These are phyloP conservation scores for Drosophila lowei DNA, from an alignment of 1,140 invertebrate species.

Conservation along the genomic window DNA sequence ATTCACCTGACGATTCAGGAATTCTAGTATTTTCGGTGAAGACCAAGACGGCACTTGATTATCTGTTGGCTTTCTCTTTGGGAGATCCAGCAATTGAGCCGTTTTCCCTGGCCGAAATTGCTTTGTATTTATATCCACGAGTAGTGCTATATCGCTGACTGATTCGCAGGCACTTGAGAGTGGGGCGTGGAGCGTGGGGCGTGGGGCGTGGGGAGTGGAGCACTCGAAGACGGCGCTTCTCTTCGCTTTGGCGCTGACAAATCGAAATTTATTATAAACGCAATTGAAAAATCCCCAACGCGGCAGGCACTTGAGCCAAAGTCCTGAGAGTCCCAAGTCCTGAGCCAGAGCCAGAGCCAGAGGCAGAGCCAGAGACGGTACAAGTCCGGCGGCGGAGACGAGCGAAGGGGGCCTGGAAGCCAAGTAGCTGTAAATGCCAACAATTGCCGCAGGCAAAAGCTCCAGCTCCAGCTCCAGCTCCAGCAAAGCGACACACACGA, in stretches of 20 bases:
- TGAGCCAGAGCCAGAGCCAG: constrained; percentile 7
- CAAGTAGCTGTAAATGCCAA: constrained; percentile 79
- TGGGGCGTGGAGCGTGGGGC: constrained; percentile 1
- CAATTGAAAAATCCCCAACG: constrained; percentile 77
- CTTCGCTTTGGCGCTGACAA: constrained; percentile 70
- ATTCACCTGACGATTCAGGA: neutral
- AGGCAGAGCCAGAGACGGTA: constrained; percentile 12
- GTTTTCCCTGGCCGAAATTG: neutral
- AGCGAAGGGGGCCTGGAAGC: constrained; percentile 53
- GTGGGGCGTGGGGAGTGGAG: neutral
- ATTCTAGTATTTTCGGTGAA: neutral
- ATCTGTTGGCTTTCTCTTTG: neutral
- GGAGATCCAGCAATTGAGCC: neutral
- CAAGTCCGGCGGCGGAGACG: constrained; percentile 16
- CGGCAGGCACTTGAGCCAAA: constrained; percentile 66
- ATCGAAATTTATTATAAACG: constrained; percentile 81
- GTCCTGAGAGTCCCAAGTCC: constrained; percentile 13
- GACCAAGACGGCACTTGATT: constrained; percentile 18
- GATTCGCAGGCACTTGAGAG: constrained; percentile 47
- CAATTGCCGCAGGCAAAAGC: constrained; percentile 68
- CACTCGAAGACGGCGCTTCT: constrained; percentile 40
- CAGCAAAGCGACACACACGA: constrained; percentile 10
- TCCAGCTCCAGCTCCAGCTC: too few relatives aligned
- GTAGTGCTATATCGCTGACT: constrained; percentile 15
- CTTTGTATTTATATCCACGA: constrained; percentile 10